Conservation (phyloP, 2,797 vertebrate species). For the Botia kubotai region DNA sequence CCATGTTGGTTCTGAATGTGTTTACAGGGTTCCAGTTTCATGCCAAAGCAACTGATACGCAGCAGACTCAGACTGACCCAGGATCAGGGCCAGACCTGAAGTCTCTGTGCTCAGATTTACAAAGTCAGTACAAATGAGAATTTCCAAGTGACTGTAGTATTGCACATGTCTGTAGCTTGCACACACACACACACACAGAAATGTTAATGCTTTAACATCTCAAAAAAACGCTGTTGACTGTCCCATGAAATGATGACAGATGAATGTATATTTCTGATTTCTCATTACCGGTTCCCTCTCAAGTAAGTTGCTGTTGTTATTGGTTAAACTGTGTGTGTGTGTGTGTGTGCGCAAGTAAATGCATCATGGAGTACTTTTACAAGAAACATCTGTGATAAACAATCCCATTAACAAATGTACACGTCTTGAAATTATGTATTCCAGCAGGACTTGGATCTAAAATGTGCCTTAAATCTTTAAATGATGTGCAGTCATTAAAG, state of each 20-base stretch:
- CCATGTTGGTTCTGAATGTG: conserved; percentile 40
- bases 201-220: not conserved
- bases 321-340: conserved; percentile 51
- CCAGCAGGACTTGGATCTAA: conserved; percentile 50
- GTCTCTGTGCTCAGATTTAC: conserved; percentile 16
- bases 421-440: conserved; percentile 2
- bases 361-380: conserved; percentile 37
- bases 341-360: conserved; percentile 12
- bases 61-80: conserved; percentile 14
- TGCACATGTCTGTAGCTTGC: conserved; percentile 27
- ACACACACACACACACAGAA: conserved; percentile 13
- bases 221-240: not conserved
- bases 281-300: conserved; percentile 12
- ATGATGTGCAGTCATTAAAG: conserved; percentile 48
- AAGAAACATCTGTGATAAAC: conserved; percentile 54
- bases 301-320: not conserved
- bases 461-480: conserved; percentile 74
- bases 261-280: conserved; percentile 23
- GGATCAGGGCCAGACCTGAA: conserved; percentile 14
- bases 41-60: conserved; percentile 54
- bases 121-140: conserved; percentile 25
- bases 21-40: conserved; percentile 52
- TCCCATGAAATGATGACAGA: conserved; percentile 4
- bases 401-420: conserved; percentile 25
- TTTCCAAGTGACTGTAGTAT: conserved; percentile 5